Evolutionary conservation across 1,140 invertebrate genomes (phyloP), one percentile per base, ranked within the genome.

Genomic region (Dufourea novaeangliae): DNA sequence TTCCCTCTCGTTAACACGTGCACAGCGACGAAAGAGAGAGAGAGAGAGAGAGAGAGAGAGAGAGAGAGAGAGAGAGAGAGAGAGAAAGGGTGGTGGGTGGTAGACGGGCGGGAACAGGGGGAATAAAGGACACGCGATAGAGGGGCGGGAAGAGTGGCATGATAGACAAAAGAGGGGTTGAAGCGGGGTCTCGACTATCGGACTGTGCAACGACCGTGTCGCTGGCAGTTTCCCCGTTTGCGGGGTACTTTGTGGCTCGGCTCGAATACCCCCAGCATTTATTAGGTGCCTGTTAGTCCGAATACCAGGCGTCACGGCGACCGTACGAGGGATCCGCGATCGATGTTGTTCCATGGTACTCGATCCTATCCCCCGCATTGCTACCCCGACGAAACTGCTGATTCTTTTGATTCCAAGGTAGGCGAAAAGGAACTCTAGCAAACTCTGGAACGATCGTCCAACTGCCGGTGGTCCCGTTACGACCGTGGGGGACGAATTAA

Each of bases 221-320:
- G 78, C 70, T 85, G 74, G 80, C 86, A 88, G 87, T 83, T 87
- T 87, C 81, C n/a, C 76, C 83, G 81, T 88, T 90, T 90, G 86
- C 69, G 86, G 85, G 84, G 61, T 89, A 90, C 86, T 89, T 89
- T 89, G 87, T 81, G 87, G 87, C 66, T 68, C 77, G 76, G 88
- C 88, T 87, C 86, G 82, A 87, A 89, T 75, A 83, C 54, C 29
- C n/a, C 83, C 44, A 50, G 44, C 80, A 72, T 83, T 89, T 84
- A 89, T 88, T 86, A 87, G 82, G 73, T 69, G 64, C 29, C 66
- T 50, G 56, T 77, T 62, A 59, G 25, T 62, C 20, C 50, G 57
- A 39, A 62, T 70, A n/a, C 66, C n/a, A n/a, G n/a, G n/a, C 39
- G 54, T 67, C 17, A 22, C 5, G 11, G 17, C 17, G 25, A 22